These are phyloP conservation scores for Osmoderma eremita DNA, from an alignment of 2,888 invertebrate species.

Conservation along the genomic window DNA sequence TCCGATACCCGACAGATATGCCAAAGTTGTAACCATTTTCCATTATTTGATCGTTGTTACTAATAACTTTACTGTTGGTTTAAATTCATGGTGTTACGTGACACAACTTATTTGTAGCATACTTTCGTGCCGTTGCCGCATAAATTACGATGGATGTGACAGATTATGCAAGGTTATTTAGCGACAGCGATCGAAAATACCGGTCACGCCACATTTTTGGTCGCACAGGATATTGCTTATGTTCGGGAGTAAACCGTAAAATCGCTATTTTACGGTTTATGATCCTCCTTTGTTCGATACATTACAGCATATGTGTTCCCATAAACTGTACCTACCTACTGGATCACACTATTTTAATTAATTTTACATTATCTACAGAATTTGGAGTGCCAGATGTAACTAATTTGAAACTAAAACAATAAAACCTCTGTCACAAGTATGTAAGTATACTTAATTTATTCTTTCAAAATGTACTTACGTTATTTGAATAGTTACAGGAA, in stretches of 20 bases:
- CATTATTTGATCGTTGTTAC: neutral
- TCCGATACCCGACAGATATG: neutral
- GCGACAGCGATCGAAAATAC: conserved; percentile 30
- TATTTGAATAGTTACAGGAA: no score
- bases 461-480: no score
- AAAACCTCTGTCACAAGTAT: no score
- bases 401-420: no score
- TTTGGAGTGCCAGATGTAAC: no score
- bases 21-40: no score
- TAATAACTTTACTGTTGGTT: conserved; percentile 1
- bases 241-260: conserved; percentile 34
- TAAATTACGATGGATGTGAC: conserved; percentile 23
- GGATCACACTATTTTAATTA: no score
- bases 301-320: no score
- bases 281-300: neutral
- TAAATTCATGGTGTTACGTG: conserved; percentile 2
- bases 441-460: no score
- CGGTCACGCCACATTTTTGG: conserved; percentile 20
- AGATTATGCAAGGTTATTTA: conserved; percentile 32
- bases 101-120: conserved; percentile 5
- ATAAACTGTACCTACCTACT: no score
- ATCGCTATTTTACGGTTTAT: conserved; percentile 25
- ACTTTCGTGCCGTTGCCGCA: neutral
- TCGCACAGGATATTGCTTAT: conserved; percentile 25
- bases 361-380: no score